phyloP scores from a whole-genome alignment of 2,797 vertebrate genomes.

The Thaleichthys pacificus region DNA sequence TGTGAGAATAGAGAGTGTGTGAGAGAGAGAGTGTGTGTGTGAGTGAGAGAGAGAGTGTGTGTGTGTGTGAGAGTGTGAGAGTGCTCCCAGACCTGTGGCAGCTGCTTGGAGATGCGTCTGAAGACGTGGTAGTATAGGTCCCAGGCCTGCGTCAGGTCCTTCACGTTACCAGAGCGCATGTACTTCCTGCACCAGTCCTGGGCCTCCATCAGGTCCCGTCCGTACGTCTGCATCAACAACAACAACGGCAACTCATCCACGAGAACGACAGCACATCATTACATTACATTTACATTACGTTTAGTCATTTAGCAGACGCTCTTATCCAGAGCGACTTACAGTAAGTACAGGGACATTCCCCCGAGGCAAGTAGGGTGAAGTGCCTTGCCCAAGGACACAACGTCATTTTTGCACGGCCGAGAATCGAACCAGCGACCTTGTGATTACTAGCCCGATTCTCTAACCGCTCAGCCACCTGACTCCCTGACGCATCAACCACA shows the following conservation, averaged over 20 bases:
- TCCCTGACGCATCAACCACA: neutral
- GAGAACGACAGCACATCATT: neutral
- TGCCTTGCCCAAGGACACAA: no score
- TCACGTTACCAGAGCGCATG: constrained; percentile 98
- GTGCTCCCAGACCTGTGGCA: constrained; percentile 85
- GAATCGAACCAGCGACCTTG: no score
- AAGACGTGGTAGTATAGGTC: constrained; percentile 99
- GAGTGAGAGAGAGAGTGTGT: neutral
- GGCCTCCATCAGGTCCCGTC: constrained; percentile 97
- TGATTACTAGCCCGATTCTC: no score
- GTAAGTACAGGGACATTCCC: no score
- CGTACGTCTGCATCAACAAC: constrained; percentile 83
- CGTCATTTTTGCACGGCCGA: no score
- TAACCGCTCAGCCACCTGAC: no score
- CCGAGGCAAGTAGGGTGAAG: no score
- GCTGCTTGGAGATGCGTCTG: constrained; percentile 95
- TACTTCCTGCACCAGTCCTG: constrained; percentile 99
- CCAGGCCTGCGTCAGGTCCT: constrained; percentile 98
- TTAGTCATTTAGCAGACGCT: no score
- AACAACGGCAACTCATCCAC: neutral
- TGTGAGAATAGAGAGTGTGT: neutral
- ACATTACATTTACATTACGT: no score
- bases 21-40: neutral
- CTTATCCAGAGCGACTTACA: no score
- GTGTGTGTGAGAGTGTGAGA: no score